Evolutionary conservation across 2,797 vertebrate genomes (phyloP).

Genomic region (Amazonetta brasiliensis): DNA sequence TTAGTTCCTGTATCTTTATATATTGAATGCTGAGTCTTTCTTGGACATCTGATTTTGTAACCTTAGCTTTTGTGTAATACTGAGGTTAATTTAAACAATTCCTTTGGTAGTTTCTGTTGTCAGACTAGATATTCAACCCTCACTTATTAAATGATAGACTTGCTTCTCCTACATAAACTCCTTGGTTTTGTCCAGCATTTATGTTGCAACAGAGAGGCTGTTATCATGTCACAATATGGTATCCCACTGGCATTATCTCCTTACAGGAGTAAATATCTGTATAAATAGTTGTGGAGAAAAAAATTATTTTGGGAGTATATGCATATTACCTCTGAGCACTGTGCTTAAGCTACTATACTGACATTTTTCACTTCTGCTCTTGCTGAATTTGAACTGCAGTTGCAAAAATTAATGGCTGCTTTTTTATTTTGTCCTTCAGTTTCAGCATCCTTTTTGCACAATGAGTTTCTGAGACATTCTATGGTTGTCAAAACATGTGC

Average conservation of each 20-base stretch:
- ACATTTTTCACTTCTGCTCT: neutral
- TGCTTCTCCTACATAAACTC: neutral
- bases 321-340: neutral
- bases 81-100: neutral
- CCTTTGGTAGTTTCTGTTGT: neutral
- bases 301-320: neutral
- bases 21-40: neutral
- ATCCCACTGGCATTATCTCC: neutral
- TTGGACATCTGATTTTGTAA: neutral
- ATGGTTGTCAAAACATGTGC: neutral
- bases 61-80: neutral
- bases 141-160: neutral
- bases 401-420: neutral
- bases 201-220: neutral
- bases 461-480: neutral
- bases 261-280: neutral
- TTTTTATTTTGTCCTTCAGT: neutral
- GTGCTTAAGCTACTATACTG: neutral
- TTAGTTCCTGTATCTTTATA: neutral
- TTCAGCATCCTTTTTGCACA: neutral
- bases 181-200: neutral
- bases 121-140: neutral
- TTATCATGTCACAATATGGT: neutral
- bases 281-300: neutral
- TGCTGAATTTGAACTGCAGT: neutral